Base-by-base conservation (phyloP, 1,140 invertebrate species). In the Bombus haemorrhoidalis region DNA sequence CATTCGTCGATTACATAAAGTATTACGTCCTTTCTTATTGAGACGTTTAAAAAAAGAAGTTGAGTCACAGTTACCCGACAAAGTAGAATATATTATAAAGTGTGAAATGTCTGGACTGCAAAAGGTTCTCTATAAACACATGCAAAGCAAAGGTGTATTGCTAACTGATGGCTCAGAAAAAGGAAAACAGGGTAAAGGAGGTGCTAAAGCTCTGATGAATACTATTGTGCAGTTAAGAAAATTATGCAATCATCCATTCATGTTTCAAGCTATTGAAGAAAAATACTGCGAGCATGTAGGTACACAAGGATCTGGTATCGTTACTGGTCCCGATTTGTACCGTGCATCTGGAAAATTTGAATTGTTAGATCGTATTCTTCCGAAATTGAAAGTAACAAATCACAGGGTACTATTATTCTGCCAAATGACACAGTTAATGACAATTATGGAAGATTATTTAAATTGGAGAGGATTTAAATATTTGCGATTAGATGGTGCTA, bases 361-460 rank as follows among this genome's bases (percentile, higher is more conserved):
- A 94, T 95, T 99, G 32, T 95, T 99, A n/a, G 99, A 99, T 95
- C 96, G 99, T 64, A 99, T 99, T 92, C 95, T 99, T 90, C 99
- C 99, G 0, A 99, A 99, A 95, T 94, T 99, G 72, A 99, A 99
- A 92, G 96, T 96, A 12, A 98, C 97, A 0, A 97, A 97, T 85
- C 99, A 99, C 95, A 96, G 99, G 83, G 98, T 99, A 5, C 95
- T 99, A 79, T 97, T 99, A 59, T 99, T 99, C 96, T 99, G 99
- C 97, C 99, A 99, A 96, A 99, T 99, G 99, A 99, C 99, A 0
- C 98, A 99, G 91, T 96, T 99, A 37, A 99, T 99, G 99, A 99
- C 98, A 53, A 99, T 99, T 88, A 98, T 99, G 96, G 99, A 99
- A 94, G 99, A 99, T 95, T 99, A 99, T 94, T 96, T 99, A 47